Evolutionary conservation across 2,113 vertebrate genomes (phyloP), one percentile per base, ranked within the genome.

Genomic region (Tragelaphus imberbis): DNA sequence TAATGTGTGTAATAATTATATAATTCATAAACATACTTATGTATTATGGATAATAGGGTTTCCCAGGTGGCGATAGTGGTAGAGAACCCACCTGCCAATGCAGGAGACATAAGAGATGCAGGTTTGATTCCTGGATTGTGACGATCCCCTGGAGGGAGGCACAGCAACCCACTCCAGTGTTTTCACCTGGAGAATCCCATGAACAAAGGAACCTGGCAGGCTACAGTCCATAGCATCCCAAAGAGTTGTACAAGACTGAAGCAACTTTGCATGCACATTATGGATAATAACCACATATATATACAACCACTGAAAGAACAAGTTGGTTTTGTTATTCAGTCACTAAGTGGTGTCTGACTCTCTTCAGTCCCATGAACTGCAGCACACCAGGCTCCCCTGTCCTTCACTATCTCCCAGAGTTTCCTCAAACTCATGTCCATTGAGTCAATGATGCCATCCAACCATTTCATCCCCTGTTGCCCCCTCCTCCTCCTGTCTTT

Each of bases 211-310:
- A 7, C 33, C 33, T n/a, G 63, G 63, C 33, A 68, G 7, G 33
- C 63, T 68, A 19, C 16, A 68, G 16, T n/a, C 63, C 63, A n/a
- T n/a, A n/a, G 33, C 0, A 0, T 19, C 63, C 63, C 33, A 68
- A n/a, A 5, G 63, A n/a, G 16, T 19, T n/a, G 63, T 16, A 19
- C 2, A 68, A n/a, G 63, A n/a, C 63, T 68, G 63, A 68, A 68
- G 16, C 33, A 68, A n/a, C 63, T n/a, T 19, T 68, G 33, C 7
- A 68, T 68, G 63, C 63, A 9, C 33, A n/a, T n/a, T 68, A 19
- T 68, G 63, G 6, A 33, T 15, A 87, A 49, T 63, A 63, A n/a
- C 2, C 36, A 40, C n/a, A 56, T 23, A 30, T 44, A 25, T 27
- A 27, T 51, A 9, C n/a, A 84, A 84, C 25, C 23, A 25, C 75